Percentiles rank a stretch among this genome's conserved stretches.
Conservation (phyloP, 2,797 vertebrate species). For the Enteromius treurensis region DNA sequence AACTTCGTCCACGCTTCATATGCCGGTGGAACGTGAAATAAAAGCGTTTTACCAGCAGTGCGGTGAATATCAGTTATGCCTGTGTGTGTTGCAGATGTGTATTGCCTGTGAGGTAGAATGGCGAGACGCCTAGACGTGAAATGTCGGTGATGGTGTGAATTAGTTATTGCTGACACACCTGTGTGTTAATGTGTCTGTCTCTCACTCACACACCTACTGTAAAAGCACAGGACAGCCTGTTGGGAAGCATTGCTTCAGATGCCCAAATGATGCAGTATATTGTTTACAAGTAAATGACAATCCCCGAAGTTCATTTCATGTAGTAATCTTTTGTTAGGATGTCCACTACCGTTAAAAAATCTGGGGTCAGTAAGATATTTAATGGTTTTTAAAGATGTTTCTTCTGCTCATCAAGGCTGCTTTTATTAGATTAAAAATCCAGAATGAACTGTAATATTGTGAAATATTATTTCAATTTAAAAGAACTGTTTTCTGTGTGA, state of each 20-base stretch:
- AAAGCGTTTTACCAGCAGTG: not conserved
- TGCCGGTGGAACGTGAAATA: not conserved
- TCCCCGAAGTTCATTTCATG: not conserved
- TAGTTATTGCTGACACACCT: slow-evolving; percentile 41
- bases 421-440: too few relatives aligned
- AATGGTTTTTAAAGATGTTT: too few relatives aligned
- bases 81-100: slow-evolving; percentile 12
- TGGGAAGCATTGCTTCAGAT: not conserved
- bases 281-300: not conserved
- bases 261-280: not conserved
- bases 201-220: slow-evolving; percentile 19
- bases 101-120: slow-evolving; percentile 10
- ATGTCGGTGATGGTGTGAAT: slow-evolving; percentile 47
- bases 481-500: too few relatives aligned
- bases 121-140: slow-evolving; percentile 34
- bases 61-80: not conserved
- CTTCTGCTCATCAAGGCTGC: too few relatives aligned
- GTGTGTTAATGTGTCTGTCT: slow-evolving; percentile 40
- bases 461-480: too few relatives aligned
- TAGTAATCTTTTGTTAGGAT: not conserved
- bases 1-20: not conserved
- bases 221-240: not conserved
- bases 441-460: too few relatives aligned
- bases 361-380: too few relatives aligned
- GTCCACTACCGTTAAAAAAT: too few relatives aligned